Evolutionary conservation across 2,797 vertebrate genomes (phyloP), one percentile per base, ranked within the genome.

Genomic region (Dromococcyx pavoninus): DNA sequence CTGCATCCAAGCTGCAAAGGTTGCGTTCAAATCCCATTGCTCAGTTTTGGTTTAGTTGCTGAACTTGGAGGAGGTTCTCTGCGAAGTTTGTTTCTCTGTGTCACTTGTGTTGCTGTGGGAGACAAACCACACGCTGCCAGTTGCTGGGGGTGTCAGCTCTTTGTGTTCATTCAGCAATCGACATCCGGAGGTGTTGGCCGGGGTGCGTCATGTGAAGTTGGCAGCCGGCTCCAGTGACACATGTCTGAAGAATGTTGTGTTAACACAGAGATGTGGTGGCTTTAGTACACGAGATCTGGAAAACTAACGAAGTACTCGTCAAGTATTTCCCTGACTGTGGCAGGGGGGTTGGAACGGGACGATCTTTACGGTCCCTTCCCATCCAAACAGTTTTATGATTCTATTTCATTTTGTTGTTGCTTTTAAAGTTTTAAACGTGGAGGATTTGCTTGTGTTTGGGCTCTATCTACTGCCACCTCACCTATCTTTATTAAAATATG

Each of bases 201-300:
- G 21, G 11, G 32, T 43, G 83, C 8, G 7, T 89, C 76, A 12
- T 19, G 57, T 25, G 53, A 53, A 58, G 53, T 23, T 97, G 96
- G 87, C 69, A 35, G 77, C 54, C 39, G 80, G 79, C 72, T 91
- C 3, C 9, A 13, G 65, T 96, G 92, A 96, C 72, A 17, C 84
- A 67, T 14, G 41, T n/a, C 86, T 90, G 88, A 83, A 60, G 90
- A 97, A 93, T 93, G 92, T 64, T 94, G 46, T 44, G 7, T 91
- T 77, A 86, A 89, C 86, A 12, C 67, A 50, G 85, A 67, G 74
- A 80, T 53, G n/a, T 41, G 84, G 53, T 11, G 11, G 43, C 15
- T 71, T 92, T 61, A 67, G 75, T 62, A 18, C 54, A 5, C 2
- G 50, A 74, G 78, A 73, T 56, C 70, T 82, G 78, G 78, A 72